Evolutionary conservation across 2,888 invertebrate species (phyloP), one percentile per base, ranked within the genome.

Genomic region (Ryuthela nishihirai): DNA sequence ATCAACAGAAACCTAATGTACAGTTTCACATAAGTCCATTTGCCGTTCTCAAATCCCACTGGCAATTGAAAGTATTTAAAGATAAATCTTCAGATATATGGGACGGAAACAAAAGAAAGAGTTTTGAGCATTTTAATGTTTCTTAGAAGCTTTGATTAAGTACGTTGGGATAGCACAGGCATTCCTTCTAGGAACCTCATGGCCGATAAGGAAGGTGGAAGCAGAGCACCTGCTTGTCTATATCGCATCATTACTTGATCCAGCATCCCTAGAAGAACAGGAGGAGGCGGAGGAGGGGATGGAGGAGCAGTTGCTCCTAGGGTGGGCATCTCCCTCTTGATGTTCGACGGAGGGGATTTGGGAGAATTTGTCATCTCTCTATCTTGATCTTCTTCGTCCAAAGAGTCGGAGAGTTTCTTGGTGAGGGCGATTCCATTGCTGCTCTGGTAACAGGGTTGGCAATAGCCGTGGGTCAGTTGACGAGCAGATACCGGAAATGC

Each of bases 401-500:
- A 21, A 1, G 52, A 52, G 36, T 50, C 46, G 26, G 52, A 25
- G 20, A 29, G 48, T 21, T 60, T 60, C 47, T 61, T 61, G 17
- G 55, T 61, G 15, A 61, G 44, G 4, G 61, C 61, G 12, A 61
- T 61, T 1, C 61, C 61, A 18, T 61, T 61, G 41, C 55, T 61
- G 43, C 49, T 62, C 29, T 62, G 62, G 34, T 62, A 62, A 29
- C 62, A 62, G 10, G 56, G 54, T 20, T 62, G 62, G 32, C 62
- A 62, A 20, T 58, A 62, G 17, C 62, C 62, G 21, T 62, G 62
- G 21, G 50, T 58, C 15, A 62, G 40, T 39, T 56, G 58, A 15
- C 52, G 49, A 4, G 62, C 56, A 10, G 62, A 24, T 5, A 55
- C 29, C 17, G 62, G 69, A 70, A 76, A 81, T 65, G 76, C 76